Evolutionary conservation across 2,888 invertebrate genomes (phyloP).

Genomic region (Philopedon plagiatum): DNA sequence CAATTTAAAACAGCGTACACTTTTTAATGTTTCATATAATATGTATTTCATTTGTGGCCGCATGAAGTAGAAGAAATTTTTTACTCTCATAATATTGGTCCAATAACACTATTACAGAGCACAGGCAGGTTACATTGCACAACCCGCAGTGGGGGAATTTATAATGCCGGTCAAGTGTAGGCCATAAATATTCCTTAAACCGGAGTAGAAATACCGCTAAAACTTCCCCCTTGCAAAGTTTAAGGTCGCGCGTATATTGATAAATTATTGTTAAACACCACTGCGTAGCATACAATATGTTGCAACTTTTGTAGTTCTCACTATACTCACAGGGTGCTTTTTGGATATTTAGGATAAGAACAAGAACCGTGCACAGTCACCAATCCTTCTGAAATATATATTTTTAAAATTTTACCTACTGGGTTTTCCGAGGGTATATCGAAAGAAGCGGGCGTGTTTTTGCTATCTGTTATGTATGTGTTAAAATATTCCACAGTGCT

Average conservation of each 20-base stretch:
- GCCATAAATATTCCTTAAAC: conserved; percentile 36
- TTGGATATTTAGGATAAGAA: neutral
- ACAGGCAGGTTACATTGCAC: no score
- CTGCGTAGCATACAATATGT: neutral
- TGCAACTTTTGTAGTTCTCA: neutral
- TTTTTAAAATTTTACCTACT: no score
- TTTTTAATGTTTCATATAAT: no score
- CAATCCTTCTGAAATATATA: neutral
- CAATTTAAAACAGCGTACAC: conserved; percentile 8
- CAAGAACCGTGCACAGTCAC: no score
- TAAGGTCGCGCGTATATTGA: conserved; percentile 31
- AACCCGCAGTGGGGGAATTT: conserved; percentile 6
- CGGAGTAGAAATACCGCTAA: conserved; percentile 23
- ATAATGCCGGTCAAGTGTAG: conserved; percentile 27
- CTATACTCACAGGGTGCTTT: neutral
- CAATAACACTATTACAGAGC: no score
- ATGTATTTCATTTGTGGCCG: no score
- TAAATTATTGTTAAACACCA: conserved; percentile 37
- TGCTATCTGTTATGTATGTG: neutral
- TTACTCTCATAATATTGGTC: no score
- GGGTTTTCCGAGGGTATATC: no score
- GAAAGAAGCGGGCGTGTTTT: no score
- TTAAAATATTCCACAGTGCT: conserved; percentile 12
- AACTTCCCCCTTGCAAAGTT: conserved; percentile 27
- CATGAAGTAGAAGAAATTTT: no score